These are phyloP conservation scores for Enchytraeus crypticus DNA, from an alignment of 2,888 invertebrate genomes.

Conservation along the genomic window DNA sequence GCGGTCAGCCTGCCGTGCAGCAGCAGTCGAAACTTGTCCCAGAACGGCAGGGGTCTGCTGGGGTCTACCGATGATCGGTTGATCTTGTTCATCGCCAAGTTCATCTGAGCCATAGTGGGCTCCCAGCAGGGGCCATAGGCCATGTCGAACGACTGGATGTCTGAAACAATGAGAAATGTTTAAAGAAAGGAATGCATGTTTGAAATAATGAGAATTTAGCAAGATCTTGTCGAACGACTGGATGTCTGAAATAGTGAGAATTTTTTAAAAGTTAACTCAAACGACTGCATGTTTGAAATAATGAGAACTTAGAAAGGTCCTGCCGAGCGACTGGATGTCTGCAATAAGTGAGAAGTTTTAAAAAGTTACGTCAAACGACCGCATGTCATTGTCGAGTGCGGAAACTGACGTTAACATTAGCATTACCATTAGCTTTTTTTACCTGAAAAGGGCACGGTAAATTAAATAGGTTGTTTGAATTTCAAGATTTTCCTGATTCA, in stretches of 20 bases:
- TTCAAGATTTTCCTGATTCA: no score
- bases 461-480: no score
- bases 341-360: conserved; percentile 13
- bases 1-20: conserved; percentile 86
- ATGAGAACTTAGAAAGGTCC: conserved; percentile 63
- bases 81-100: conserved; percentile 68
- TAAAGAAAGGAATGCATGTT: background rate
- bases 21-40: conserved; percentile 89
- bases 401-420: no score
- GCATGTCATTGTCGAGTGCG: no score
- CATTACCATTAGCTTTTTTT: no score
- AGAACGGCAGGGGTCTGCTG: conserved; percentile 86
- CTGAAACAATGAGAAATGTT: conserved; percentile 42
- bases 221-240: conserved; percentile 81
- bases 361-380: background rate
- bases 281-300: background rate
- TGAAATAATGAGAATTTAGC: background rate
- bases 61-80: conserved; percentile 61
- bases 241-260: conserved; percentile 58
- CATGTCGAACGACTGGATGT: conserved; percentile 76
- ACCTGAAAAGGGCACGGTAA: no score
- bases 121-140: conserved; percentile 99
- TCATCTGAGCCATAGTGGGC: conserved; percentile 83
- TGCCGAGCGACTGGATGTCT: conserved; percentile 76
- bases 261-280: no score